These are phyloP conservation scores for Petrosia ficiformis DNA, from an alignment of 37 sponge, comb jelly and placozoan genomes.

Conservation along the genomic window DNA sequence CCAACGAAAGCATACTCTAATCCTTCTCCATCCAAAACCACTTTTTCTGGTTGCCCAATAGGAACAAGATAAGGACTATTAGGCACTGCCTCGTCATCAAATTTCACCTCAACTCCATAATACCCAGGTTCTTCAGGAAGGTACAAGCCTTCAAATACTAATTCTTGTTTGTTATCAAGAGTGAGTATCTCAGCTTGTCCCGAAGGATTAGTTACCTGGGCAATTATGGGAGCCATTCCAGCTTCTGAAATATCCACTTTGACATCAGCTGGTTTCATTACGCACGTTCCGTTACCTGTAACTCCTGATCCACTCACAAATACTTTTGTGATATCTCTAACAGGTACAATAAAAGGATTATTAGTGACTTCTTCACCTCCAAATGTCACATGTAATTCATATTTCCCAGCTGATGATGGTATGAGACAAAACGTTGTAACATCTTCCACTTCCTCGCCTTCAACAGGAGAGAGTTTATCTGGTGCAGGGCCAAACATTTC, in stretches of 20 bases:
- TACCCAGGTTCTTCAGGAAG: constrained; percentile 49
- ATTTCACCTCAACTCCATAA: constrained; percentile 51
- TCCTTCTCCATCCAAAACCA: constrained; percentile 61
- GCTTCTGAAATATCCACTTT: constrained; percentile 55
- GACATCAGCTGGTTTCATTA: constrained; percentile 37
- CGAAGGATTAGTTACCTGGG: constrained; percentile 36
- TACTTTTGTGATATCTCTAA: constrained; percentile 59
- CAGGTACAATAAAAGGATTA: constrained; percentile 67
- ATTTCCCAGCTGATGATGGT: constrained; percentile 42
- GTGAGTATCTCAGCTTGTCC: constrained; percentile 16
- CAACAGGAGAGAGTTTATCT: constrained; percentile 22
- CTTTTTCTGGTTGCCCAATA: constrained; percentile 33
- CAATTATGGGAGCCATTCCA: constrained; percentile 50
- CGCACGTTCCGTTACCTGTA: constrained; percentile 59
- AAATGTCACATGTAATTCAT: constrained; percentile 28
- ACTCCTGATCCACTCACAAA: constrained; percentile 68
- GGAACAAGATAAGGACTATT: constrained; percentile 52
- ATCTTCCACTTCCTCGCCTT: constrained; percentile 6
- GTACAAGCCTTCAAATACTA: constrained; percentile 39
- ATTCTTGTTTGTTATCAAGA: constrained; percentile 29
- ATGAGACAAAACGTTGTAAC: constrained; percentile 17
- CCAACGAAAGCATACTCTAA: constrained; percentile 58
- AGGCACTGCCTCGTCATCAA: constrained; percentile 54
- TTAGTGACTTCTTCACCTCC: constrained; percentile 49
- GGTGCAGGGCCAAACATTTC: constrained; percentile 60